Percentiles rank a stretch among this genome's conserved stretches.
phyloP scores from a whole-genome alignment of 2,797 vertebrate species.

The Sitta carolinensis region DNA sequence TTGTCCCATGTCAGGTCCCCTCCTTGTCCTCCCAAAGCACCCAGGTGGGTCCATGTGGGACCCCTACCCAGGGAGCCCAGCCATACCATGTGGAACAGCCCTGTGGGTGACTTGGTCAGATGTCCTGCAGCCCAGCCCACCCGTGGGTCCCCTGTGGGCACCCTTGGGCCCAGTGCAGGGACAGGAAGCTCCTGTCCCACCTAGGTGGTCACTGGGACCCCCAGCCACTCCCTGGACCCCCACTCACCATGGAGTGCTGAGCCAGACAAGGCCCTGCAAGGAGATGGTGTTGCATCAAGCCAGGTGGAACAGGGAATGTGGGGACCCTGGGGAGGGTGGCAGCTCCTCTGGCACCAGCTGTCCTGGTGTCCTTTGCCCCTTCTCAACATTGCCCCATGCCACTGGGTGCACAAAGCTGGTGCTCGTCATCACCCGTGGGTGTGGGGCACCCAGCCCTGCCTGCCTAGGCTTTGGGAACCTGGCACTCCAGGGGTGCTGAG shows the following conservation, averaged over 20 bases:
- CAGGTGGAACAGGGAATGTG: rapidly evolving
- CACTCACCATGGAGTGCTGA: not conserved
- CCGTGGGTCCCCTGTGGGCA: rapidly evolving
- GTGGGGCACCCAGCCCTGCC: not conserved
- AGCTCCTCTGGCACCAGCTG: not conserved
- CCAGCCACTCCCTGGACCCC: rapidly evolving
- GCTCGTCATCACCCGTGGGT: not conserved
- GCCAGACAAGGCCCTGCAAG: not conserved
- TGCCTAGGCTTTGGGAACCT: not conserved
- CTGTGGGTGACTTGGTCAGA: rapidly evolving
- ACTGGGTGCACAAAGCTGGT: rapidly evolving
- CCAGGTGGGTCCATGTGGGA: rapidly evolving
- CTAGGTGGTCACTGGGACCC: not conserved
- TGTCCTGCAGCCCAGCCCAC: not conserved
- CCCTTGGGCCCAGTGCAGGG: not conserved
- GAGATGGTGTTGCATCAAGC: not conserved
- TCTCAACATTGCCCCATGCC: rapidly evolving
- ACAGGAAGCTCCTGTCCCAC: not conserved
- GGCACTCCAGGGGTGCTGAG: not conserved
- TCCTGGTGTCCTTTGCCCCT: not conserved
- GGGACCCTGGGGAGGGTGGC: not conserved
- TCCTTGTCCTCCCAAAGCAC: not conserved
- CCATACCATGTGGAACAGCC: rapidly evolving
- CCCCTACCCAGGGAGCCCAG: rapidly evolving
- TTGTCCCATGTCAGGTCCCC: not conserved